Conservation (phyloP, 1,140 invertebrate genomes). For the Psix sp. region DNA sequence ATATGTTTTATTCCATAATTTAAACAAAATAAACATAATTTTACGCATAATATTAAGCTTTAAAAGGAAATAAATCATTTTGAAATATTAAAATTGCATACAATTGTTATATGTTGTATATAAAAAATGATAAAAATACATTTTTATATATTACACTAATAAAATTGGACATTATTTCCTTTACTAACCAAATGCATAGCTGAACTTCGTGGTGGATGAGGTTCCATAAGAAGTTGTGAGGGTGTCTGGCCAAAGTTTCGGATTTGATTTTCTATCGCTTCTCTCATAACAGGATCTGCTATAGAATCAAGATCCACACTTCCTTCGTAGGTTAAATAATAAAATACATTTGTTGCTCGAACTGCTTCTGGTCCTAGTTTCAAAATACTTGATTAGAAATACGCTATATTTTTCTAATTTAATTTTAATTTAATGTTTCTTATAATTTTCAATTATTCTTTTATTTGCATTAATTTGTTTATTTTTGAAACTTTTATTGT, state of each 20-base stretch:
- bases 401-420: slow-evolving; percentile 11
- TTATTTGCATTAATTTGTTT: too few species aligned
- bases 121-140: background rate
- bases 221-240: slow-evolving; percentile 96
- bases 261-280: slow-evolving; percentile 98
- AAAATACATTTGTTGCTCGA: slow-evolving; percentile 98
- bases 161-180: background rate
- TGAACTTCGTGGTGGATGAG: slow-evolving; percentile 97
- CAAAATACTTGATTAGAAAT: background rate
- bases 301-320: slow-evolving; percentile 95
- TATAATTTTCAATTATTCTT: too few species aligned
- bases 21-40: too few species aligned
- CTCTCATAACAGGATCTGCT: slow-evolving; percentile 92
- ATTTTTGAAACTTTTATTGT: too few species aligned
- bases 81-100: background rate
- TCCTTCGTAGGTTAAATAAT: slow-evolving; percentile 99
- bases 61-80: background rate
- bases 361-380: slow-evolving; percentile 94
- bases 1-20: too few species aligned
- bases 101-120: background rate
- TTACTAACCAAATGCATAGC: slow-evolving; percentile 95
- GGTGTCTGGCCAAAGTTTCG: slow-evolving; percentile 99
- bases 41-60: too few species aligned
- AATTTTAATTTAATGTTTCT: too few species aligned
- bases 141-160: too few species aligned